Base-by-base conservation (phyloP, 2,888 invertebrate species). In the Patella pellucida region DNA sequence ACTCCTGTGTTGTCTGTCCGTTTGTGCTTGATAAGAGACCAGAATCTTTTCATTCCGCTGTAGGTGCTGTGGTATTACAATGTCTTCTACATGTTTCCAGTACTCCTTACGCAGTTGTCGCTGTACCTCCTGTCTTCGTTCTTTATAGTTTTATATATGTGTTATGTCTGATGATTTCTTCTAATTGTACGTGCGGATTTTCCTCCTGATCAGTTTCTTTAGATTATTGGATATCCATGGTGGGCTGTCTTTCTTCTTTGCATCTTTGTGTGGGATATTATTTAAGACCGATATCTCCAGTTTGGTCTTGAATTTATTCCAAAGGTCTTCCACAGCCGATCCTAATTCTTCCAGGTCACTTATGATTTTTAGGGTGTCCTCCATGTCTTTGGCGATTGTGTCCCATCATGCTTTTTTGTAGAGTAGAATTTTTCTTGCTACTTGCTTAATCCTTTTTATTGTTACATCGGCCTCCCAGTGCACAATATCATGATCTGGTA, bases 361-460 rank as follows among this genome's bases (percentile, higher is more conserved):
- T 68, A 77, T 71, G 31, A 51, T 67, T 68, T 75, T 50, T 62
- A 69, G 69, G 51, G 68, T 54, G 16, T 19, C 23, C 56, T 79
- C 69, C 76, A 79, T 71, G 5, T 79, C 74, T 12, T 68, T 62
- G 50, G 27, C 27, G 12, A 81, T 70, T 50, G 31, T 69, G n/a
- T 75, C 74, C 79, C 79, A 80, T 50, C 74, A 50, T 19, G 79
- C 82, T 15, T 77, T 76, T n/a, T 72, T 76, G 76, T 79, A 82
- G 7, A 79, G 74, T 14, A 76, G 77, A 3, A 78, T 79, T 23
- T 72, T 52, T 0, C 78, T 41, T 3, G 75, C 68, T 41, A 51
- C 54, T 41, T 79, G 78, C 23, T 31, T 75, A 16, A 23, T 15
- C 15, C 27, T 69, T 4, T 52, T 41, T n/a, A 72, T 54, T 11